phyloP scores from a whole-genome alignment of 2,888 invertebrate genomes.

The Noctuana brunneofusca region DNA sequence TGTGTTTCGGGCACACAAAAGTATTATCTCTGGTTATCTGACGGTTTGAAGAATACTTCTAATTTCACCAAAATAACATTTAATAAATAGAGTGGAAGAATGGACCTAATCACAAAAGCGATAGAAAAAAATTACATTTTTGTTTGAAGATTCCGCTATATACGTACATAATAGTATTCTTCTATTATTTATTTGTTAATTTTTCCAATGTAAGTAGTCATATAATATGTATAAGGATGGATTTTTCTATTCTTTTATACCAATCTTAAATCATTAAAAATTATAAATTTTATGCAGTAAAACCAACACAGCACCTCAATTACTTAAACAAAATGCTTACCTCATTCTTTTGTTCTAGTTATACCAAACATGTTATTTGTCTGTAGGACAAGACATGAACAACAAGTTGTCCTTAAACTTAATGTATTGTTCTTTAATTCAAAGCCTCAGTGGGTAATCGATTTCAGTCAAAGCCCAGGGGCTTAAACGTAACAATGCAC shows the following conservation, averaged over 20 bases:
- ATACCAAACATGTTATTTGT: conserved; percentile 20
- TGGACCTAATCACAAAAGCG: conserved; percentile 28
- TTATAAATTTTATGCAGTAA: background rate
- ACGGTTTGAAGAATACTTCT: conserved; percentile 31
- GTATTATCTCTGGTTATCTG: conserved; percentile 57
- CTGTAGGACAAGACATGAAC: conserved; percentile 30
- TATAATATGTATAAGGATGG: too few species aligned
- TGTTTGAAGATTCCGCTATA: background rate
- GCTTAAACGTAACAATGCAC: conserved; percentile 60
- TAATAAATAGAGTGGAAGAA: conserved; percentile 30
- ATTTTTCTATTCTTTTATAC: background rate
- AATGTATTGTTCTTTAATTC: conserved; percentile 48
- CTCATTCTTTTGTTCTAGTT: background rate
- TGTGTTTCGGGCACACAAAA: conserved; percentile 52
- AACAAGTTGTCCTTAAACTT: conserved; percentile 38
- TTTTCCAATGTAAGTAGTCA: too few species aligned
- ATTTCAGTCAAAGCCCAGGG: conserved; percentile 61
- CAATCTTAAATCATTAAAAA: background rate
- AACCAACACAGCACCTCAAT: background rate
- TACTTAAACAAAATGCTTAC: background rate
- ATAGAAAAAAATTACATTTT: conserved; percentile 4
- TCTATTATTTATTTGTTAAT: too few species aligned
- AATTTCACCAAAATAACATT: conserved; percentile 24
- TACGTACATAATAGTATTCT: background rate
- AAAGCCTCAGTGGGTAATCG: conserved; percentile 61